Base-by-base conservation (phyloP, 1,140 invertebrate species). In the Drosophila jambulina region DNA sequence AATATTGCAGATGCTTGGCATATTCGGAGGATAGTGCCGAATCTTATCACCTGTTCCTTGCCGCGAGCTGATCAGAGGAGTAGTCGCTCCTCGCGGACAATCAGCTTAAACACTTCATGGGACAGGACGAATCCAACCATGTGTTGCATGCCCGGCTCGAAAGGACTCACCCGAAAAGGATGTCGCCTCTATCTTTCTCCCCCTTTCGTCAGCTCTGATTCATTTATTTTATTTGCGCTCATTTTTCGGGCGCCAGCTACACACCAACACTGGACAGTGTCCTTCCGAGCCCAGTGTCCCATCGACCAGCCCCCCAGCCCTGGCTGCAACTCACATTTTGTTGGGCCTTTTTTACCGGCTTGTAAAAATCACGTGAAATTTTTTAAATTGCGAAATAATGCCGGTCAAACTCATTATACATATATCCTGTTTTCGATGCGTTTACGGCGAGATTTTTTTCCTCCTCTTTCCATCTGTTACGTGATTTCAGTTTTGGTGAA, bases 321-420 rank as follows among this genome's bases (percentile, higher is more conserved):
- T n/a, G 64, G 57, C 42, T 51, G 48, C 75, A 46, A 27, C 19
- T 42, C 27, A 3, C 29, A 6, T 25, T 62, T 60, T 74, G 27
- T 68, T 81, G 78, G 25, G 19, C 29, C 42, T 62, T 71, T 85
- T 85, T 71, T 75, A 54, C 65, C 62, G 78, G 78, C 78, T 53
- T 82, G 82, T 75, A 76, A 82, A 85, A 86, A 86, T 79, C 82
- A 86, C 79, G 83, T 67, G 70, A 54, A 79, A 82, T 82, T 86
- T 64, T 87, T 77, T 64, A 82, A 82, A 87, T 87, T 74, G 83
- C 75, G 76, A 74, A 86, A 87, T 87, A 80, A 87, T 86, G 82
- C 79, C 79, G 71, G 76, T 82, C 83, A 86, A 82, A 82, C 79
- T 86, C 83, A 86, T 80, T 82, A 80, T 79, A 72, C 43, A 58